Base-by-base conservation (phyloP, 2,113 vertebrate species). In the Propithecus coquereli region DNA sequence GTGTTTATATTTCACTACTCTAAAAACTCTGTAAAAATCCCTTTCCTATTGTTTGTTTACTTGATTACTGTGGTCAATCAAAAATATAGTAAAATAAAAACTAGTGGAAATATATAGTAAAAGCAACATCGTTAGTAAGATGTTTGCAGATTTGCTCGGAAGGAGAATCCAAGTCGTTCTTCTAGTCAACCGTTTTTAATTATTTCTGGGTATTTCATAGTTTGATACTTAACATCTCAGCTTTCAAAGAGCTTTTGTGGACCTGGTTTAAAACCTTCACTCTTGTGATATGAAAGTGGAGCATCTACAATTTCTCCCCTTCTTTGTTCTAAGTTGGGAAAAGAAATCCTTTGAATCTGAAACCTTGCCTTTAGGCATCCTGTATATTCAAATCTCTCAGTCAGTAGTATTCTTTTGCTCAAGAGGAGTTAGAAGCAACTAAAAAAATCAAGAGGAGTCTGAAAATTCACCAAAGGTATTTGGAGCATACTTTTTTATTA, bases 351-450 rank as follows among this genome's bases (percentile, higher is more conserved):
- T 97, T 93, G 94, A 91, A 98, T 68, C 43, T 76, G 74, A 83
- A 96, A 54, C 18, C 85, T 96, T 94, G 74, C 96, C 11, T 97
- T 85, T 94, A 84, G 87, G 27, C 79, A 94, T 96, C 23, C 61
- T 93, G 6, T 70, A 11, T 93, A n/a, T 77, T 91, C n/a, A 83
- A 37, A 82, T 90, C n/a, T 85, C 30, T 76, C 66, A 92, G 52
- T 77, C 18, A 83, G 7, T 57, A 73, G 32, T 79, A 76, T 80
- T 23, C 54, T 95, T 95, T 97, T 94, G 91, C 73, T 96, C 18
- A 88, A 3, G 0, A 97, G 1, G 0, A 94, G 3, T 6, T 88
- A 93, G 76, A 83, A 50, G 32, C 50, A 87, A n/a, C 34, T 86
- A 11, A 70, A 74, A 89, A 89, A 76, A 63, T n/a, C 43, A 79